These are phyloP conservation scores for Pectinophora gossypiella DNA, from an alignment of 1,140 invertebrate genomes.

Conservation along the genomic window DNA sequence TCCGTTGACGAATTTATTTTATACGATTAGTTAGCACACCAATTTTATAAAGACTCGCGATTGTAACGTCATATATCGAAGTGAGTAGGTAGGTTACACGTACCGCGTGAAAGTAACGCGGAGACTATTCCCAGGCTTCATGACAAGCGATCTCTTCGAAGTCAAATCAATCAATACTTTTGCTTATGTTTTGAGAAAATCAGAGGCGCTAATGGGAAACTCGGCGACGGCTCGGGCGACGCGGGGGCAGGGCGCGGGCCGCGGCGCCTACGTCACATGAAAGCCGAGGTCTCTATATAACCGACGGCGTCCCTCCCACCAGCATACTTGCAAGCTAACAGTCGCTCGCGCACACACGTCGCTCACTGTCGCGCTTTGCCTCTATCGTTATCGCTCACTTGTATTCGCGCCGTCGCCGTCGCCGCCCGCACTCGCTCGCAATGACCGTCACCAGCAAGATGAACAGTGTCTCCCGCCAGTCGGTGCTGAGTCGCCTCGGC, in stretches of 20 bases:
- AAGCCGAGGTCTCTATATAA: constrained; percentile 71
- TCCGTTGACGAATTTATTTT: too few species aligned
- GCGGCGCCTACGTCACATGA: constrained; percentile 54
- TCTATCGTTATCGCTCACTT: constrained; percentile 34
- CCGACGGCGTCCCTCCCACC: constrained; percentile 45
- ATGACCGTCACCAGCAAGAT: constrained; percentile 74
- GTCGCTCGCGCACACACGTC: constrained; percentile 43
- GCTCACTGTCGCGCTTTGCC: constrained; percentile 38
- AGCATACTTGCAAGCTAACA: constrained; percentile 59
- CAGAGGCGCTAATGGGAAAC: constrained; percentile 35
- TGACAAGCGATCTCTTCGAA: constrained; percentile 12
- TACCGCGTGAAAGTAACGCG: not conserved
- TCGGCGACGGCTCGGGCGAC: constrained; percentile 14
- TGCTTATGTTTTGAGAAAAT: constrained; percentile 36
- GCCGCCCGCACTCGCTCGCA: constrained; percentile 38
- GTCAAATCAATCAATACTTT: constrained; percentile 35
- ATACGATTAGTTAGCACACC: too few species aligned
- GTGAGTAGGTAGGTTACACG: too few species aligned
- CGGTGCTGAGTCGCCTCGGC: constrained; percentile 58
- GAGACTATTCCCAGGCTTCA: not conserved
- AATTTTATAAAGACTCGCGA: too few species aligned
- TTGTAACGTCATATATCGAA: too few species aligned
- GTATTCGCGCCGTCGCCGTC: constrained; percentile 37
- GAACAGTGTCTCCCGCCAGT: constrained; percentile 69
- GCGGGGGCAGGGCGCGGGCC: constrained; percentile 26